A percentile compares a stretch with the other conserved stretches of the same genome.
phyloP scores from a whole-genome alignment of 1,140 invertebrate genomes.

The Neotoxoptera formosana region DNA sequence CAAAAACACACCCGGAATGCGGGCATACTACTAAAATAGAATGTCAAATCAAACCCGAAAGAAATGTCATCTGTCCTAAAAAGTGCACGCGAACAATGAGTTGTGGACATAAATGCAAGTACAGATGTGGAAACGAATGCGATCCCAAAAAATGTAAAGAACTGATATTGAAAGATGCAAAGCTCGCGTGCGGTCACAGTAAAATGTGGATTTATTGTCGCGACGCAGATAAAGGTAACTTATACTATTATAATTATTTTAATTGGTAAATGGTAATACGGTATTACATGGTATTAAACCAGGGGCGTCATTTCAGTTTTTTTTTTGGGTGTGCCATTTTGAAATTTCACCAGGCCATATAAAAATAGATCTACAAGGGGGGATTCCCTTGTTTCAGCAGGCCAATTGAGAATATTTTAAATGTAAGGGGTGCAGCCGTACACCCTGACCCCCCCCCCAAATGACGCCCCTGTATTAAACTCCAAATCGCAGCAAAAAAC shows the following conservation, averaged over 20 bases:
- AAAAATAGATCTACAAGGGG: too few species aligned
- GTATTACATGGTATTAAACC: too few species aligned
- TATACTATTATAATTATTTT: neutral
- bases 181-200: constrained; percentile 57
- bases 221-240: constrained; percentile 34
- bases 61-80: neutral
- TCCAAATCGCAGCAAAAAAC: neutral
- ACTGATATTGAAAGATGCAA: neutral
- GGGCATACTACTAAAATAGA: neutral
- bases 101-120: constrained; percentile 31
- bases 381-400: too few species aligned
- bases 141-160: constrained; percentile 41
- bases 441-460: too few species aligned
- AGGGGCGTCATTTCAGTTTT: too few species aligned
- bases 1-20: neutral
- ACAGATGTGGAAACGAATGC: neutral
- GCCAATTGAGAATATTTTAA: too few species aligned
- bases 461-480: too few species aligned
- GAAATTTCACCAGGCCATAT: too few species aligned
- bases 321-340: too few species aligned
- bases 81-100: neutral
- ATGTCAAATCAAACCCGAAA: neutral
- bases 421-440: too few species aligned
- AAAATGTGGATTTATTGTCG: constrained; percentile 38
- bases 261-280: neutral